phyloP scores from a whole-genome alignment of 2,888 invertebrate species.

The Diarsia rubi region DNA sequence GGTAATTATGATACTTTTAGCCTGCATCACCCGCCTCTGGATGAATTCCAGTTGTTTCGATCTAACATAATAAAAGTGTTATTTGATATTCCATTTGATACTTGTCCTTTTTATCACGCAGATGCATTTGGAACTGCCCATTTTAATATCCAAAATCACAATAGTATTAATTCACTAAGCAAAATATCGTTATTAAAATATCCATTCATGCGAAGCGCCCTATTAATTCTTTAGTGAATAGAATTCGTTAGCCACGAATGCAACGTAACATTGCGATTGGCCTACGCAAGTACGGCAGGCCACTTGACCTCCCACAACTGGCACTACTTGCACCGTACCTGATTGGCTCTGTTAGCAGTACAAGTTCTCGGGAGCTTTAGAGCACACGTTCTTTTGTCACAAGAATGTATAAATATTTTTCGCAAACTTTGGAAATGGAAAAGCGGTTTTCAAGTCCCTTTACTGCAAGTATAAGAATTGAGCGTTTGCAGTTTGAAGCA shows the following conservation, averaged over 20 bases:
- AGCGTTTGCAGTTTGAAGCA: slow-evolving; percentile 54
- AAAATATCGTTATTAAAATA: slow-evolving; percentile 36
- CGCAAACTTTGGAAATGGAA: slow-evolving; percentile 58
- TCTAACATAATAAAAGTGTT: neutral
- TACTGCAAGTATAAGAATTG: slow-evolving; percentile 49
- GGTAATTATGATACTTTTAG: too few relatives aligned
- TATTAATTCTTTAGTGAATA: slow-evolving; percentile 67
- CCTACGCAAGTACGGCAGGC: slow-evolving; percentile 58
- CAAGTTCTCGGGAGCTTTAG: slow-evolving; percentile 56
- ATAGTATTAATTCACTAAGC: neutral
- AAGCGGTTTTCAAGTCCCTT: slow-evolving; percentile 56
- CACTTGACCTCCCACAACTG: slow-evolving; percentile 68
- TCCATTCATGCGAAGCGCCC: slow-evolving; percentile 44
- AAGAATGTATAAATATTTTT: slow-evolving; percentile 69
- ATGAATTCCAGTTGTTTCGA: too few relatives aligned
- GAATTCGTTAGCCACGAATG: slow-evolving; percentile 68
- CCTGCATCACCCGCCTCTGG: too few relatives aligned
- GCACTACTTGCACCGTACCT: slow-evolving; percentile 56
- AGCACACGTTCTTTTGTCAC: slow-evolving; percentile 65
- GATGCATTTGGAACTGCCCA: neutral
- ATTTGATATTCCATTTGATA: neutral
- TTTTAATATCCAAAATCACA: neutral
- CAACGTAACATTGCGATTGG: slow-evolving; percentile 69
- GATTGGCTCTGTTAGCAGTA: slow-evolving; percentile 71
- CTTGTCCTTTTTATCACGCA: neutral